phyloP scores from a whole-genome alignment of 2,797 vertebrate species.

The Steatocranus sp. region DNA sequence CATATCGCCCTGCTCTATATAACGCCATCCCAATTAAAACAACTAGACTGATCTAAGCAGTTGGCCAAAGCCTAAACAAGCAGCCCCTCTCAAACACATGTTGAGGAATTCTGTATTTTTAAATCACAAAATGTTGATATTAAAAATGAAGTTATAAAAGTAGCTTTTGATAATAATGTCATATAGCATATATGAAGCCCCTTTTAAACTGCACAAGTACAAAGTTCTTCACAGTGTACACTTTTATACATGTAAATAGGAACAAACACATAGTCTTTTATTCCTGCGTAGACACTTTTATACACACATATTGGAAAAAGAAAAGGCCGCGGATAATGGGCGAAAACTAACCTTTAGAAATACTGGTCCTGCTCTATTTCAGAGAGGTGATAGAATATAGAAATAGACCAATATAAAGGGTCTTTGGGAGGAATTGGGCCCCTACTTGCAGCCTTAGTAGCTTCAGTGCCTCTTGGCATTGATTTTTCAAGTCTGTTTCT shows the following conservation, averaged over 20 bases:
- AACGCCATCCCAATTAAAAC: not conserved
- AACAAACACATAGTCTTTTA: not conserved
- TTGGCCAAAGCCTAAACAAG: not conserved
- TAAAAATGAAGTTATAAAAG: not conserved
- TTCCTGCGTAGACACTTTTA: fast-evolving
- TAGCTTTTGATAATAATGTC: not conserved
- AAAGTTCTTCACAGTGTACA: not conserved
- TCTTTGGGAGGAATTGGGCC: not conserved
- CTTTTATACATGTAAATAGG: not conserved
- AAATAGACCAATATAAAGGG: not conserved
- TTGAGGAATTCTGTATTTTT: not conserved
- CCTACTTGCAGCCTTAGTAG: not conserved
- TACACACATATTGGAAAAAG: not conserved
- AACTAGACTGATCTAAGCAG: not conserved
- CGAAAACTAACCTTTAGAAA: fast-evolving
- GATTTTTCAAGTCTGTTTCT: not conserved
- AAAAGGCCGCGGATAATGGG: fast-evolving
- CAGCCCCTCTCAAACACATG: not conserved
- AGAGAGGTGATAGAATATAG: not conserved
- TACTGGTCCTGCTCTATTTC: not conserved
- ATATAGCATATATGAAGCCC: not conserved
- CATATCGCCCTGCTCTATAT: too few relatives aligned
- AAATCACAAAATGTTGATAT: not conserved
- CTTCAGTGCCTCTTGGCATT: not conserved
- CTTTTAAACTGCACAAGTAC: not conserved